Evolutionary conservation across 2,113 vertebrate genomes (phyloP).

Genomic region (Melanocharis versteri): DNA sequence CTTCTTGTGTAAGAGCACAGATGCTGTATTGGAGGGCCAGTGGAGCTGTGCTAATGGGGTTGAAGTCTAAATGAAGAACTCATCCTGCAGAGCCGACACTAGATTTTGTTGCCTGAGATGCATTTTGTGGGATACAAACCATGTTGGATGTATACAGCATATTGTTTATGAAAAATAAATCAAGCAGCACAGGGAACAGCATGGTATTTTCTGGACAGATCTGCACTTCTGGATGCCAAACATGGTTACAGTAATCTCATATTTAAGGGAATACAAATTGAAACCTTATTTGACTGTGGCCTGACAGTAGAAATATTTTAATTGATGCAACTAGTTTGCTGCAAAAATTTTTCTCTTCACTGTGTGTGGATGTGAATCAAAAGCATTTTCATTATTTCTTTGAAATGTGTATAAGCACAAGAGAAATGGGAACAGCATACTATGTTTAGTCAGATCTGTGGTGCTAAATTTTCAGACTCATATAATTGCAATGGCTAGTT

Average conservation of each 20-base stretch:
- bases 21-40: neutral
- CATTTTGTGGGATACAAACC: neutral
- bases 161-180: slow-evolving; percentile 21
- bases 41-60: neutral
- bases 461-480: neutral
- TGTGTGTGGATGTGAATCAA: neutral
- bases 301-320: neutral
- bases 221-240: slow-evolving; percentile 18
- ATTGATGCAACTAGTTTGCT: neutral
- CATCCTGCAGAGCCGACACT: fast-evolving
- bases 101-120: neutral
- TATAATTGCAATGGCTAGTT: neutral
- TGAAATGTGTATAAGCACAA: neutral
- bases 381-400: neutral
- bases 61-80: slow-evolving; percentile 13
- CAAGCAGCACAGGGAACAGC: neutral
- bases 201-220: slow-evolving; percentile 18
- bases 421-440: neutral
- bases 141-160: neutral
- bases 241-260: slow-evolving; percentile 7
- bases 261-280: slow-evolving; percentile 18
- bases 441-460: neutral
- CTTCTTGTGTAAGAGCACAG: neutral
- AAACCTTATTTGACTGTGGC: slow-evolving; percentile 3
- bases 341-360: neutral